These are phyloP conservation scores for Strigops habroptila DNA, from an alignment of 2,113 vertebrate species.

Conservation along the genomic window DNA sequence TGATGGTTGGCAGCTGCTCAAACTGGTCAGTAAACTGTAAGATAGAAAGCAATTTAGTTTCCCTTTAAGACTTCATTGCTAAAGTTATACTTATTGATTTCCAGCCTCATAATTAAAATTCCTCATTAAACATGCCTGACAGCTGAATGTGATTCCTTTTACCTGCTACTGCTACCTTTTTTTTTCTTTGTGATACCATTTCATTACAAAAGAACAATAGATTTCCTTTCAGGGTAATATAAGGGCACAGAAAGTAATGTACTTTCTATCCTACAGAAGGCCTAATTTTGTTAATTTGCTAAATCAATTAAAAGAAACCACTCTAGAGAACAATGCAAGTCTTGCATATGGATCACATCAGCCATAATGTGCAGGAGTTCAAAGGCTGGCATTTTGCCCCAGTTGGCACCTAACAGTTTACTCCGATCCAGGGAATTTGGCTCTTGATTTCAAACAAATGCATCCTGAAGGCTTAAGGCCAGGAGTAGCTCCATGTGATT, in stretches of 20 bases:
- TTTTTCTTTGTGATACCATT: conserved; percentile 43
- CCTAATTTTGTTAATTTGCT: conserved; percentile 76
- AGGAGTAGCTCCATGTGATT: conserved; percentile 74
- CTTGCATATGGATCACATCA: conserved; percentile 67
- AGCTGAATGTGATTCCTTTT: conserved; percentile 66
- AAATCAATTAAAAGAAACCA: conserved; percentile 76
- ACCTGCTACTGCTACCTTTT: conserved; percentile 67
- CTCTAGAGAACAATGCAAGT: conserved; percentile 60
- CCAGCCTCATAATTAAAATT: conserved; percentile 70
- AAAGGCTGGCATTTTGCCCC: conserved; percentile 73
- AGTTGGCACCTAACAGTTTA: conserved; percentile 70
- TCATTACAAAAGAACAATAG: conserved; percentile 74
- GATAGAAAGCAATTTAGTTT: conserved; percentile 59
- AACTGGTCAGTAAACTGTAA: conserved; percentile 52
- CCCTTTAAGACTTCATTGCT: conserved; percentile 56
- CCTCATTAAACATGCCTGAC: conserved; percentile 69
- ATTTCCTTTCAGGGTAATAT: conserved; percentile 70
- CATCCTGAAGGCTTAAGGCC: conserved; percentile 76
- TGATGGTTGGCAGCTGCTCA: conserved; percentile 70
- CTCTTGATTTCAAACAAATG: conserved; percentile 80
- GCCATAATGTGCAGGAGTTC: conserved; percentile 60
- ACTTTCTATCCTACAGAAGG: conserved; percentile 69
- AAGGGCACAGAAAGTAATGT: conserved; percentile 63
- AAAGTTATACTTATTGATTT: conserved; percentile 66
- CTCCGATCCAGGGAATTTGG: conserved; percentile 76